These are phyloP conservation scores for Flexamia atlantica DNA, from an alignment of 2,888 invertebrate species.

Conservation along the genomic window DNA sequence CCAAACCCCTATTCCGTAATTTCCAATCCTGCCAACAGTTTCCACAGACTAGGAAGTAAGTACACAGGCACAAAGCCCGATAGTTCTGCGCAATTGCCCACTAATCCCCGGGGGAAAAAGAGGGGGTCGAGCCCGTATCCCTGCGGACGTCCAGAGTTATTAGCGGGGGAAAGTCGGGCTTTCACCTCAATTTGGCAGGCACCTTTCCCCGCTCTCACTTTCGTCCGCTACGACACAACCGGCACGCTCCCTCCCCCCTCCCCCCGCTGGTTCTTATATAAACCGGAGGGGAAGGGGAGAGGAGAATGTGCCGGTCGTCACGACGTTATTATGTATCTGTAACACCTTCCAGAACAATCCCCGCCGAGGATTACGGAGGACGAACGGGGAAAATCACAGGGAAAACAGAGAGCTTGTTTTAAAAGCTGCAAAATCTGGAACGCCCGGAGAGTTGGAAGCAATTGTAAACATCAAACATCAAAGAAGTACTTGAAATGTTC, in stretches of 20 bases:
- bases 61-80: constrained; percentile 30
- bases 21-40: background rate
- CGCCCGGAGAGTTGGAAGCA: background rate
- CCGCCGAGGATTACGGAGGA: background rate
- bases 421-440: background rate
- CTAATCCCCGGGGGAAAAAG: constrained; percentile 10
- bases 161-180: constrained; percentile 55
- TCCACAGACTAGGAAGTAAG: constrained; percentile 9
- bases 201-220: constrained; percentile 57
- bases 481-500: background rate
- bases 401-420: background rate
- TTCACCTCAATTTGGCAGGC: constrained; percentile 61
- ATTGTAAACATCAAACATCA: background rate
- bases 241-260: constrained; percentile 21
- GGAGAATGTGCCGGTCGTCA: constrained; percentile 12
- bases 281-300: background rate
- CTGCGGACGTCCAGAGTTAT: constrained; percentile 39
- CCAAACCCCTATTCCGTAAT: no score
- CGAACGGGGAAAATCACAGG: background rate
- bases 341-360: constrained; percentile 15
- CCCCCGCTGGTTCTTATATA: constrained; percentile 6
- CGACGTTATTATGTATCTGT: constrained; percentile 31
- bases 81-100: constrained; percentile 9
- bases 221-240: constrained; percentile 30
- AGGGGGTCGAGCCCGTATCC: constrained; percentile 20